A percentile compares a stretch with the other conserved stretches of the same genome.
phyloP scores from a whole-genome alignment of 2,113 vertebrate species.

The Spea multiplicata region DNA sequence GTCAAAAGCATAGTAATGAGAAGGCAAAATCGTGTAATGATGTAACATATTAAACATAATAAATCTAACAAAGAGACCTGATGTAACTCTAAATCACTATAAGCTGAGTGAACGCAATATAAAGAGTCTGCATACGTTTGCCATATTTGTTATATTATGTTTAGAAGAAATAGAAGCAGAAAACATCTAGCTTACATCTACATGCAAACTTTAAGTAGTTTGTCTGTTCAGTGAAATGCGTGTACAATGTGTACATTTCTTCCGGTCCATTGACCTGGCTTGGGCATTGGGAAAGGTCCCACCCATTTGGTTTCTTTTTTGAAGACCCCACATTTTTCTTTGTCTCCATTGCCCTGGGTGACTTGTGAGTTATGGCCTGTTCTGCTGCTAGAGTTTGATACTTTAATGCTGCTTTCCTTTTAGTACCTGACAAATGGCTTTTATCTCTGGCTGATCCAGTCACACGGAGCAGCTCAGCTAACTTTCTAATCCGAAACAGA shows the following conservation, averaged over 20 bases:
- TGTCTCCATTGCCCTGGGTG: conserved; percentile 31
- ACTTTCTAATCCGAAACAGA: conserved; percentile 42
- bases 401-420: conserved; percentile 39
- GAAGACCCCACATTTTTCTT: conserved; percentile 22
- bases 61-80: too few relatives aligned
- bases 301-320: conserved; percentile 17
- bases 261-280: background rate
- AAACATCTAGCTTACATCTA: too few relatives aligned
- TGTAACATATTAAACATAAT: too few relatives aligned
- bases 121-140: too few relatives aligned
- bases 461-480: conserved; percentile 23
- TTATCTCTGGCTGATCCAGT: conserved; percentile 42
- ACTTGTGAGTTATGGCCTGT: conserved; percentile 29
- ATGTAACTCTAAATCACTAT: too few relatives aligned
- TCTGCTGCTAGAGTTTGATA: conserved; percentile 27
- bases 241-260: background rate
- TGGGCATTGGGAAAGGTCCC: conserved; percentile 13
- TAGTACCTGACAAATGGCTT: conserved; percentile 47
- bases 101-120: too few relatives aligned
- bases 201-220: too few relatives aligned
- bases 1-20: too few relatives aligned
- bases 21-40: too few relatives aligned
- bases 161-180: too few relatives aligned
- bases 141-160: too few relatives aligned
- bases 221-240: too few relatives aligned